A percentile compares a stretch with the other conserved stretches of the same genome.
Conservation (phyloP, 2,888 invertebrate species). For the Agonum fuliginosum region DNA sequence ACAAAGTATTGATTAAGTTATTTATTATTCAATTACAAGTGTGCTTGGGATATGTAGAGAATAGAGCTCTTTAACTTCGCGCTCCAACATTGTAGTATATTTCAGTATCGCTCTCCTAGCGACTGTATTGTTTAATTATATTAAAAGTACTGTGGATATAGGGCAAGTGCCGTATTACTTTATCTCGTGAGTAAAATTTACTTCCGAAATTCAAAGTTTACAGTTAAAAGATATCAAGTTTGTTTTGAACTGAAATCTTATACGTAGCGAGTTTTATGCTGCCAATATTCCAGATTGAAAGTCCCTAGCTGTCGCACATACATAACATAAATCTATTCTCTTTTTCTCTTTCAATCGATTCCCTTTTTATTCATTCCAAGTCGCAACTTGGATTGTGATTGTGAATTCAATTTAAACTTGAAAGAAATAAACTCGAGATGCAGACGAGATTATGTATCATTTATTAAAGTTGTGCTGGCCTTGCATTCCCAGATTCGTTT, state of each 20-base stretch:
- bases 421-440: constrained; percentile 37
- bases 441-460: constrained; percentile 45
- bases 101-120: no score
- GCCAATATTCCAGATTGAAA: constrained; percentile 57
- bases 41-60: no score
- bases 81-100: no score
- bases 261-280: constrained; percentile 54
- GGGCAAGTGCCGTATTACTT: constrained; percentile 34
- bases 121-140: constrained; percentile 14
- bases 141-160: background rate
- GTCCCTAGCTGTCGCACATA: constrained; percentile 51
- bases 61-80: no score
- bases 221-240: constrained; percentile 55
- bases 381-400: constrained; percentile 11
- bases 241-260: constrained; percentile 50
- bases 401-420: constrained; percentile 45
- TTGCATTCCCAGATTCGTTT: constrained; percentile 2
- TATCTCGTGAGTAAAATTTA: constrained; percentile 47
- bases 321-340: constrained; percentile 54
- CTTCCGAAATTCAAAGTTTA: constrained; percentile 47
- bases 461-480: constrained; percentile 27
- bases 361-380: constrained; percentile 37
- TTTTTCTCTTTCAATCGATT: constrained; percentile 46
- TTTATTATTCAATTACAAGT: no score
- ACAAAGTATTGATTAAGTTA: no score